These are phyloP conservation scores for Eumacrocentrus americanus DNA, from an alignment of 2,888 invertebrate species.

Conservation along the genomic window DNA sequence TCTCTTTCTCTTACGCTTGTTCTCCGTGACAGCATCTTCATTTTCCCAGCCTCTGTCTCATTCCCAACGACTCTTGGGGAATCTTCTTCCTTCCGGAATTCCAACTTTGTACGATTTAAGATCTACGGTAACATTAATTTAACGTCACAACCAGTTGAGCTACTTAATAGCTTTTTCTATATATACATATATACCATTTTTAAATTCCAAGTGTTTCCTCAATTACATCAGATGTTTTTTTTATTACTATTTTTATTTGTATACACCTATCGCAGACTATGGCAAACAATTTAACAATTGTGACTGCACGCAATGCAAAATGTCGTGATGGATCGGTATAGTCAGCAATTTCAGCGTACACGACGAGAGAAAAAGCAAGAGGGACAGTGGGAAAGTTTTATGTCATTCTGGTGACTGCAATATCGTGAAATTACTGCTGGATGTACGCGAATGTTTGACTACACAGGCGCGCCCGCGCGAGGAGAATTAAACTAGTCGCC, in stretches of 20 bases:
- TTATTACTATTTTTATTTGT: too few species aligned
- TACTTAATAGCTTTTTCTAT: background rate
- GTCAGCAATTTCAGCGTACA: background rate
- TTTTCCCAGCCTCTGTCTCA: background rate
- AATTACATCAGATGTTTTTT: too few species aligned
- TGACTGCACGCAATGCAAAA: background rate
- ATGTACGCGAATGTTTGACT: slow-evolving; percentile 36
- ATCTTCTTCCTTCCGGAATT: slow-evolving; percentile 17
- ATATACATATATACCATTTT: too few species aligned
- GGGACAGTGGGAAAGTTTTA: background rate
- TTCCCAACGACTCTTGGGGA: background rate
- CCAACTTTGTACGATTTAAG: slow-evolving; percentile 29
- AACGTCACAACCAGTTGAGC: slow-evolving; percentile 14
- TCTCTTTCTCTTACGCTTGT: slow-evolving; percentile 5
- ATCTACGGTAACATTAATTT: slow-evolving; percentile 36
- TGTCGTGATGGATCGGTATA: background rate
- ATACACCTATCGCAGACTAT: too few species aligned
- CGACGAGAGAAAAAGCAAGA: background rate
- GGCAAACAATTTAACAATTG: background rate
- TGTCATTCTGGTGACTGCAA: background rate
- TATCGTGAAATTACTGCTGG: slow-evolving; percentile 9
- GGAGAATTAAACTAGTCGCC: slow-evolving; percentile 18
- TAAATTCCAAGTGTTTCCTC: too few species aligned
- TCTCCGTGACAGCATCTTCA: background rate
- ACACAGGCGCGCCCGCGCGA: slow-evolving; percentile 35